These are phyloP conservation scores for Caenorhabditis afra DNA, from an alignment of 2,888 invertebrate genomes.

Conservation along the genomic window DNA sequence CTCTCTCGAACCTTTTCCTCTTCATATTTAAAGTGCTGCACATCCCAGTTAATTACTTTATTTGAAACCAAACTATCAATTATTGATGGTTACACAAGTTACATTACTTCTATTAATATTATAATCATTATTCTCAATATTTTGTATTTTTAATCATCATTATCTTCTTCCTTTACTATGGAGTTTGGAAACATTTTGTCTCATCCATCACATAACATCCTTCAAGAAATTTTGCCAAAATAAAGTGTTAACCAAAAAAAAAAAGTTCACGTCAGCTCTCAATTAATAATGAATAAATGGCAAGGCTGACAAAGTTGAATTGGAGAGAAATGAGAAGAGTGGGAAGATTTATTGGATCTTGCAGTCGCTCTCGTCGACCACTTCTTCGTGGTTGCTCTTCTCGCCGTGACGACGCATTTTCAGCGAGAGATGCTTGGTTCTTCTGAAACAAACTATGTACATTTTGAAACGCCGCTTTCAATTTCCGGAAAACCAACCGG, in stretches of 20 bases:
- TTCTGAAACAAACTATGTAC: constrained; percentile 31
- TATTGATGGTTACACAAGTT: too few relatives aligned
- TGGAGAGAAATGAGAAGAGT: too few relatives aligned
- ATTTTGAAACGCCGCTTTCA: neutral
- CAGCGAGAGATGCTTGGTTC: constrained; percentile 76
- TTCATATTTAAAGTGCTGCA: too few relatives aligned
- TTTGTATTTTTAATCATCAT: too few relatives aligned
- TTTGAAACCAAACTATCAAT: too few relatives aligned
- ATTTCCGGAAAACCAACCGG: constrained; percentile 31
- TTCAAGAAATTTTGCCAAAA: constrained; percentile 31
- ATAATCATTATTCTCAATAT: neutral
- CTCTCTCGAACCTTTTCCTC: too few relatives aligned
- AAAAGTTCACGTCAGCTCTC: constrained; percentile 8
- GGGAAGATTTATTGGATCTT: constrained; percentile 67
- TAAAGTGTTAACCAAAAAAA: constrained; percentile 28
- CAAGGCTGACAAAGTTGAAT: neutral
- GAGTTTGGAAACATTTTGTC: neutral
- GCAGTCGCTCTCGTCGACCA: constrained; percentile 71
- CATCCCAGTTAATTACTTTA: neutral
- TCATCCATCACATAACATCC: constrained; percentile 39
- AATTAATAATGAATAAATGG: neutral
- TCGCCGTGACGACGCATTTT: constrained; percentile 74
- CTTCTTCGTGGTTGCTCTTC: constrained; percentile 60
- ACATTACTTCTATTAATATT: neutral
- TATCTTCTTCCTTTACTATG: too few relatives aligned